These are phyloP conservation scores for Invenusta paracnida DNA, from an alignment of 2,888 invertebrate genomes.

Conservation along the genomic window DNA sequence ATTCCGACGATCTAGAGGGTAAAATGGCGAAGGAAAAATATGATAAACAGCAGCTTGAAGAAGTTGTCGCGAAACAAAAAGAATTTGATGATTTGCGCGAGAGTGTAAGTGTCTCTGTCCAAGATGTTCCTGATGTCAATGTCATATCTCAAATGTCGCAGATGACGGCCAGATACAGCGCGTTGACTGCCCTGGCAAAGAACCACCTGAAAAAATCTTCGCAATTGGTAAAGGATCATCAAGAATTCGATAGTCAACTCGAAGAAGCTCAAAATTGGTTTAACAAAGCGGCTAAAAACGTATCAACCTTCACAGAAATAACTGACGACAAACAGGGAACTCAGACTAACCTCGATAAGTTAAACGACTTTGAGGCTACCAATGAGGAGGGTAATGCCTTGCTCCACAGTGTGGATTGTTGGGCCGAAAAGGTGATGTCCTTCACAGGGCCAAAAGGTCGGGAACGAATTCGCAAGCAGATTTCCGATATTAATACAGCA, in stretches of 20 bases:
- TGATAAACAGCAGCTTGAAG: background rate
- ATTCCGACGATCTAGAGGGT: background rate
- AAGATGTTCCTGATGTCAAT: background rate
- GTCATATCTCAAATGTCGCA: background rate
- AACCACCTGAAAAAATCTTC: background rate
- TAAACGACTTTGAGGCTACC: background rate
- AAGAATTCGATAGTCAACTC: background rate
- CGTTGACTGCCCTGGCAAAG: background rate
- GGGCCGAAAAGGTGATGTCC: background rate
- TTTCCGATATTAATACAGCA: background rate
- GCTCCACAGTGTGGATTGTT: background rate
- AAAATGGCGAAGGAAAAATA: background rate
- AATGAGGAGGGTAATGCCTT: constrained; percentile 7
- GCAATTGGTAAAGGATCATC: background rate
- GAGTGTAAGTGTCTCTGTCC: background rate
- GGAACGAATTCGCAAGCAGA: background rate
- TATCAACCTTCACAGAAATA: background rate
- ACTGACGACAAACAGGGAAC: background rate
- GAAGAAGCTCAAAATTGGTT: background rate
- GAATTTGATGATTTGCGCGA: background rate
- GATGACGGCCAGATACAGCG: background rate
- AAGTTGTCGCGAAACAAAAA: background rate
- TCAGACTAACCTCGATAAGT: background rate
- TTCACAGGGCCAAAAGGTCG: background rate
- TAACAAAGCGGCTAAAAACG: background rate